Evolutionary conservation across 2,113 vertebrate species (phyloP).

Genomic region (Calidris pygmaea): DNA sequence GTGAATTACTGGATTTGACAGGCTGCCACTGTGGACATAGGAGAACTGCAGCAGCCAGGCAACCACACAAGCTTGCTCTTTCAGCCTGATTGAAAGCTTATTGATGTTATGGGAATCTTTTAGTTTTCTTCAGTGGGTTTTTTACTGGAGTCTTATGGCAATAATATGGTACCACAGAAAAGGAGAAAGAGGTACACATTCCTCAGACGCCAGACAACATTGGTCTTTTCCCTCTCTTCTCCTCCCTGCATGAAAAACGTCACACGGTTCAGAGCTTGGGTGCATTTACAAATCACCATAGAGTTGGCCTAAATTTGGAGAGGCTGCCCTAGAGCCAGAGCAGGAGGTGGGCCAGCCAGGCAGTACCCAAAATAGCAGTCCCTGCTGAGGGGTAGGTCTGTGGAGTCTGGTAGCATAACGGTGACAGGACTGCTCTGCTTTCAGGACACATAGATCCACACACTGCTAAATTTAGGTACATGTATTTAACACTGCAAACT

Average conservation of each 20-base stretch:
- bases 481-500: background rate
- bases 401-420: background rate
- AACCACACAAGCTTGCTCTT: background rate
- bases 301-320: background rate
- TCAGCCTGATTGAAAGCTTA: background rate
- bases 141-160: background rate
- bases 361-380: background rate
- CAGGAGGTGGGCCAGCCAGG: background rate
- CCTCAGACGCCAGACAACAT: background rate
- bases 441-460: background rate
- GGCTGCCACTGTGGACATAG: background rate
- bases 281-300: background rate
- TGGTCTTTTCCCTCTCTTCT: background rate
- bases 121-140: fast-evolving
- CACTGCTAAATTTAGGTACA: background rate
- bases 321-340: background rate
- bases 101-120: background rate
- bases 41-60: background rate
- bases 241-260: background rate
- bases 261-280: background rate
- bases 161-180: background rate
- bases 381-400: background rate
- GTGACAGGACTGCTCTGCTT: background rate
- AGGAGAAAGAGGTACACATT: background rate
- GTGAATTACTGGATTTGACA: background rate